Base-by-base conservation (phyloP, 2,888 invertebrate genomes). In the Gastracanthus pulcherrimus region DNA sequence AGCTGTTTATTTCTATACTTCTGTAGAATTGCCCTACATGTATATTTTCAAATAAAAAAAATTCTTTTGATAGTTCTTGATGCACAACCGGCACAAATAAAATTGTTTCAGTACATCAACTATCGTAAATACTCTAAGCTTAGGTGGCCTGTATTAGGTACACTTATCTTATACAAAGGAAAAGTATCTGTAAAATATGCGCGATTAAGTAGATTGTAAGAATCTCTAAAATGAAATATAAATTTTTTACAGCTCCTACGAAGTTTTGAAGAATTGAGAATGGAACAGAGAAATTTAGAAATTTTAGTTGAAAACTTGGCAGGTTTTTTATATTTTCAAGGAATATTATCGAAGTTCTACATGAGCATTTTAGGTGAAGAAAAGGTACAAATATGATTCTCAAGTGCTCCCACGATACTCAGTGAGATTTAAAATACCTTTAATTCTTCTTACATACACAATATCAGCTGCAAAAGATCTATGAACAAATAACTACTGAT, bases 221-320 rank as follows among this genome's bases (percentile, higher is more conserved):
- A 41, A 31, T 34, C n/a, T 26, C 1, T 60, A 60, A 60, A 3
- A n/a, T 9, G 7, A 66, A 34, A n/a, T 51, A 64, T 45, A 19
- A n/a, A n/a, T 48, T 60, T 45, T 55, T 66, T 45, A 7, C 4
- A 72, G 74, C 3, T 51, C 1, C 67, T 67, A n/a, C 34, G 48
- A 60, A 11, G 26, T 31, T 9, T 26, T n/a, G n/a, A n/a, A n/a
- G 79, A 74, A 69, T 60, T 7, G 3, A n/a, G 58, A 2, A 1
- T 11, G 16, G 48, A 60, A 34, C 3, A 55, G 23, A 9, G 1
- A 3, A 31, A 60, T n/a, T 0, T 67, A 7, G 36, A 74, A 45
- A 48, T 79, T 6, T 7, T 79, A 1, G 41, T 45, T 34, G 67
- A 74, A 58, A 74, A 60, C 48, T n/a, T 79, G 0, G 13, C 66